phyloP scores from a whole-genome alignment of 2,888 invertebrate genomes.

The Nebria salina region DNA sequence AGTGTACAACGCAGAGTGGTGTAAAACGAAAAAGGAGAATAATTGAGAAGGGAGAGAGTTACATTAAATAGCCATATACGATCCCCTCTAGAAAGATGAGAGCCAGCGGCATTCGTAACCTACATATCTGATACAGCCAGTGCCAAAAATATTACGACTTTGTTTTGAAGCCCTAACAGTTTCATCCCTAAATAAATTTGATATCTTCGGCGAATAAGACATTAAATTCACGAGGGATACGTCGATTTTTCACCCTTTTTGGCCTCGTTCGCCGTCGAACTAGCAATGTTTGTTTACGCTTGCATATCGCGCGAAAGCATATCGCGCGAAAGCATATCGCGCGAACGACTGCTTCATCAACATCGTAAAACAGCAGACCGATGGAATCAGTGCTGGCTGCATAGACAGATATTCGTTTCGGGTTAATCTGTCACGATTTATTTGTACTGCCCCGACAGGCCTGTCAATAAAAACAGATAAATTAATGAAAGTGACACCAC shows the following conservation, averaged over 20 bases:
- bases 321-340: not conserved
- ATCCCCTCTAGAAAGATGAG: not conserved
- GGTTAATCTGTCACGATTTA: slow-evolving; percentile 29
- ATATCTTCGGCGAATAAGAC: slow-evolving; percentile 49
- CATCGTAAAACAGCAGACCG: not conserved
- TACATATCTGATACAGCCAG: slow-evolving; percentile 3
- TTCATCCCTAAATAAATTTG: slow-evolving; percentile 55
- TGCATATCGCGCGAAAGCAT: slow-evolving; percentile 17
- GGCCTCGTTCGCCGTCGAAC: slow-evolving; percentile 18
- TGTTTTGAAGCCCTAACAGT: slow-evolving; percentile 54
- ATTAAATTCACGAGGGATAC: slow-evolving; percentile 44
- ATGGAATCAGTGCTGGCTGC: not conserved
- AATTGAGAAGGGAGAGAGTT: no score
- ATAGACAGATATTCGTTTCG: slow-evolving; percentile 19
- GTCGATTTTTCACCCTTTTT: slow-evolving; percentile 34
- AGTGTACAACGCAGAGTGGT: no score
- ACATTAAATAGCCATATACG: not conserved
- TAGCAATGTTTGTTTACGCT: slow-evolving; percentile 33
- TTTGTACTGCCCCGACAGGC: slow-evolving; percentile 19
- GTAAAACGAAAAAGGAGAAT: no score
- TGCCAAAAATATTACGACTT: slow-evolving; percentile 54
- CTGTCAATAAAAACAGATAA: slow-evolving; percentile 39
- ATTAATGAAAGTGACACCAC: slow-evolving; percentile 31
- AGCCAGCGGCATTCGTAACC: not conserved
- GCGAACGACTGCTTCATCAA: not conserved